Conservation (phyloP, 2,113 vertebrate species). For the Chrysochloris asiatica region DNA sequence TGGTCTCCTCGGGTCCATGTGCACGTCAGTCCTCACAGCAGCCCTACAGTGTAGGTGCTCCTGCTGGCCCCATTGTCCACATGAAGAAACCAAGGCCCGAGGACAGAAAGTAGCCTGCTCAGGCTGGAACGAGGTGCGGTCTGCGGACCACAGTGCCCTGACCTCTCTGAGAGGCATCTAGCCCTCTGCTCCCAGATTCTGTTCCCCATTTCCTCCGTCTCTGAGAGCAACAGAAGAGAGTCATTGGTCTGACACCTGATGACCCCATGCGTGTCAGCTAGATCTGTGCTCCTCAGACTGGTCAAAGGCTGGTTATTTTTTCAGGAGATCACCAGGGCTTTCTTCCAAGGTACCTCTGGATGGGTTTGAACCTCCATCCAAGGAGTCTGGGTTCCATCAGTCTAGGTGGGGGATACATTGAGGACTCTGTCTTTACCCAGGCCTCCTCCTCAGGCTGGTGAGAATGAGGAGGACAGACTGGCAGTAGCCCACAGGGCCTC, state of each 20-base stretch:
- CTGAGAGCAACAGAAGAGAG: not conserved
- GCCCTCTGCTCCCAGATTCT: not conserved
- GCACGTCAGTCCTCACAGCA: not conserved
- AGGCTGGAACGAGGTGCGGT: no score
- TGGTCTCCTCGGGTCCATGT: no score
- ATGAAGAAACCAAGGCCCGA: not conserved
- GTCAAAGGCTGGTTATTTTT: not conserved
- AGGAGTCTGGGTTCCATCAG: no score
- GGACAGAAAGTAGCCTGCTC: not conserved
- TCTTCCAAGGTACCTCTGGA: not conserved
- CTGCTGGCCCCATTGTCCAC: not conserved
- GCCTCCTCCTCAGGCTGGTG: no score
- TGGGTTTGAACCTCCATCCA: not conserved
- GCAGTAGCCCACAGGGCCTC: fast-evolving
- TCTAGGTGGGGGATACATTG: no score
- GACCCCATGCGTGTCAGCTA: no score
- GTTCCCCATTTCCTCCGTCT: fast-evolving
- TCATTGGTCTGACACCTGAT: fast-evolving
- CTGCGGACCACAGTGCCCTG: no score
- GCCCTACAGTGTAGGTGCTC: not conserved
- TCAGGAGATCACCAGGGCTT: not conserved
- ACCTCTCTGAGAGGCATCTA: not conserved
- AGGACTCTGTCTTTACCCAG: no score
- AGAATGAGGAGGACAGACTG: no score
- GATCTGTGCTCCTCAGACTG: no score